Conservation (phyloP, 2,888 invertebrate genomes). For the Thereva unica region DNA sequence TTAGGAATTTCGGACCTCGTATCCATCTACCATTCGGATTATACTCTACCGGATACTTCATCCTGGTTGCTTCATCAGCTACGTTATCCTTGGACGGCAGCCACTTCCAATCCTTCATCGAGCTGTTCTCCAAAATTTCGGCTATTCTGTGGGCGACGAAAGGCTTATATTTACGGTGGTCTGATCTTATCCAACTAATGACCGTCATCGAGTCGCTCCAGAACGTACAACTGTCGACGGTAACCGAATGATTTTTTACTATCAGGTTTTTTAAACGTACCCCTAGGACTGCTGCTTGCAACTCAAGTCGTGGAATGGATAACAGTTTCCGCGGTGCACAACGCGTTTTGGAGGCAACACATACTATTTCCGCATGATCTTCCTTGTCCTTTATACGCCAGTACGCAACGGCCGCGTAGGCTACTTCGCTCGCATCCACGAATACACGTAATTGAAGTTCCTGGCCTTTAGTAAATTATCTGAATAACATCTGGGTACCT, state of each 20-base stretch:
- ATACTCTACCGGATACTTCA: neutral
- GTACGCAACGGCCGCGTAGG: slow-evolving; percentile 44
- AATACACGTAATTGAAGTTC: slow-evolving; percentile 44
- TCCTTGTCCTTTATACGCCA: slow-evolving; percentile 35
- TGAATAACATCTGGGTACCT: slow-evolving; percentile 40
- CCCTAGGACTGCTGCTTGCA: neutral
- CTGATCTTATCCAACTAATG: slow-evolving; percentile 37
- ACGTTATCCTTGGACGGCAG: slow-evolving; percentile 4
- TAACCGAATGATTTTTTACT: neutral
- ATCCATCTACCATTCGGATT: slow-evolving; percentile 5
- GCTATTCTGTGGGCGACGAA: slow-evolving; percentile 34
- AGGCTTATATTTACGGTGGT: slow-evolving; percentile 36
- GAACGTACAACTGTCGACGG: slow-evolving; percentile 8
- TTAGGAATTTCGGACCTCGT: slow-evolving; percentile 2
- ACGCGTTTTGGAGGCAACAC: neutral
- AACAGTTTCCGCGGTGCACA: neutral
- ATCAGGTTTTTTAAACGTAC: neutral
- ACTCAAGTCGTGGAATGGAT: neutral
- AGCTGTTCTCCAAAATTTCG: neutral
- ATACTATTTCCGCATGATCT: neutral
- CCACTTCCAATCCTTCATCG: slow-evolving; percentile 6
- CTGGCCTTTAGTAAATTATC: slow-evolving; percentile 23
- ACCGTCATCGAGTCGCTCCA: slow-evolving; percentile 37
- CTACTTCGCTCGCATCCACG: slow-evolving; percentile 45
- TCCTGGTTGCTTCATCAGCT: slow-evolving; percentile 4